Conservation (phyloP, 2,113 vertebrate species). For the Marmota flaviventris region DNA sequence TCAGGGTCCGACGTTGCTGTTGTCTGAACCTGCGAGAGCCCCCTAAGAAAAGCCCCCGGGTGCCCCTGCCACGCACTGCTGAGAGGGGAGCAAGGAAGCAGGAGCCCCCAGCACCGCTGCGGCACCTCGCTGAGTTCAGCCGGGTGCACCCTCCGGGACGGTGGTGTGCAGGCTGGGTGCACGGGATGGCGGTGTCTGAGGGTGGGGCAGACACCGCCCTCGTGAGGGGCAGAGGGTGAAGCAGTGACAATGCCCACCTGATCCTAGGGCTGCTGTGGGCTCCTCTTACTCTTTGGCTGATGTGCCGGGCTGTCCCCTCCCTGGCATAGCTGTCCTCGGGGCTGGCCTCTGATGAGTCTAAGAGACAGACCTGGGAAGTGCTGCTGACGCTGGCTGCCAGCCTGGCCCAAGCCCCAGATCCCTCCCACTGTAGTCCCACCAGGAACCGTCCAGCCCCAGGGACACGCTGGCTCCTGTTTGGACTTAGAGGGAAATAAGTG, state of each 20-base stretch:
- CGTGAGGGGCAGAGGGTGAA: background rate
- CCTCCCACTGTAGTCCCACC: background rate
- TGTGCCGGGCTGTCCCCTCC: background rate
- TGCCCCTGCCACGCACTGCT: background rate
- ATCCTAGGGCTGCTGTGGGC: background rate
- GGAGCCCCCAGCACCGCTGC: background rate
- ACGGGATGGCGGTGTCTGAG: no score
- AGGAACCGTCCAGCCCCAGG: background rate
- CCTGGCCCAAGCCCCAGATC: background rate
- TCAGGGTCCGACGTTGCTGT: background rate
- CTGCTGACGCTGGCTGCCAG: background rate
- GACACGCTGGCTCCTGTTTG: no score
- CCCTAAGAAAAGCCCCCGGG: background rate
- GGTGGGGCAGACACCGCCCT: no score
- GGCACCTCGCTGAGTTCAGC: no score
- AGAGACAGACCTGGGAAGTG: background rate
- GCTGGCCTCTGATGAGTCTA: background rate
- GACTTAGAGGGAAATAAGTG: no score
- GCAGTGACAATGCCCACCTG: accelerated
- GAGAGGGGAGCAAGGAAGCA: background rate
- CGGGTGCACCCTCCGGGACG: no score
- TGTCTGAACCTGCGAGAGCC: background rate
- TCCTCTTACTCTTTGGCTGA: background rate
- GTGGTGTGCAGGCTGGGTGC: no score
- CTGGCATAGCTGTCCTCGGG: background rate